These are phyloP conservation scores for Intoshia linei DNA, from an alignment of 1,140 invertebrate genomes.

Conservation along the genomic window DNA sequence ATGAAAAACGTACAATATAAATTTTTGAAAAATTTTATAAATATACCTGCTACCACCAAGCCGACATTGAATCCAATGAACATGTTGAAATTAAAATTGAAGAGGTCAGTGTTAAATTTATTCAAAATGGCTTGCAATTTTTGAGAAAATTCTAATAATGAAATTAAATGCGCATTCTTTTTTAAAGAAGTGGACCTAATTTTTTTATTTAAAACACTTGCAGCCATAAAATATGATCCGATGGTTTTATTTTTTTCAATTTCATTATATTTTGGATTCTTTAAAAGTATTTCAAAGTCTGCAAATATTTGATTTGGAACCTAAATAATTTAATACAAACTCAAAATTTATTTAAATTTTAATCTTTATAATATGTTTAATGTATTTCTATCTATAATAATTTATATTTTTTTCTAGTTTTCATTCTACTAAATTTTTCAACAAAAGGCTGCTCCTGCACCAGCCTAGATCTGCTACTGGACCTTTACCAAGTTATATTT, in stretches of 20 bases:
- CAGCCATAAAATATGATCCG: constrained; percentile 80
- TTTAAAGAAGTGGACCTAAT: too few relatives aligned
- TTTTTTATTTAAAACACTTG: constrained; percentile 52
- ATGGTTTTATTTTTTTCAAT: constrained; percentile 95
- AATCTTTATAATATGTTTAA: too few relatives aligned
- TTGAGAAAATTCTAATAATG: constrained; percentile 50
- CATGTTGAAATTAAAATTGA: constrained; percentile 56
- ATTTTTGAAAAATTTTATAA: too few relatives aligned
- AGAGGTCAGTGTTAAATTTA: constrained; percentile 49
- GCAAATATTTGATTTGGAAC: constrained; percentile 68
- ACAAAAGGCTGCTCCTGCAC: too few relatives aligned
- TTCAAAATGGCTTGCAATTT: constrained; percentile 45
- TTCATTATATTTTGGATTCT: constrained; percentile 41
- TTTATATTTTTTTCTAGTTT: too few relatives aligned
- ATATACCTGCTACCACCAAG: constrained; percentile 62
- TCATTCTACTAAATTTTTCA: too few relatives aligned
- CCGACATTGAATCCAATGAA: constrained; percentile 35
- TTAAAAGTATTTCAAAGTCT: constrained; percentile 65
- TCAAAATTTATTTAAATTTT: too few relatives aligned
- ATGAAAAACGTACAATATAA: too few relatives aligned
- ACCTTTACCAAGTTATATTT: too few relatives aligned
- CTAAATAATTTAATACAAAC: too few relatives aligned
- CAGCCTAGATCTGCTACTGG: too few relatives aligned
- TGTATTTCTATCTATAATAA: too few relatives aligned
- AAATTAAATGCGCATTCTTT: constrained; percentile 42